Evolutionary conservation across 2,113 vertebrate genomes (phyloP).

Genomic region (Erythrocebus patas): DNA sequence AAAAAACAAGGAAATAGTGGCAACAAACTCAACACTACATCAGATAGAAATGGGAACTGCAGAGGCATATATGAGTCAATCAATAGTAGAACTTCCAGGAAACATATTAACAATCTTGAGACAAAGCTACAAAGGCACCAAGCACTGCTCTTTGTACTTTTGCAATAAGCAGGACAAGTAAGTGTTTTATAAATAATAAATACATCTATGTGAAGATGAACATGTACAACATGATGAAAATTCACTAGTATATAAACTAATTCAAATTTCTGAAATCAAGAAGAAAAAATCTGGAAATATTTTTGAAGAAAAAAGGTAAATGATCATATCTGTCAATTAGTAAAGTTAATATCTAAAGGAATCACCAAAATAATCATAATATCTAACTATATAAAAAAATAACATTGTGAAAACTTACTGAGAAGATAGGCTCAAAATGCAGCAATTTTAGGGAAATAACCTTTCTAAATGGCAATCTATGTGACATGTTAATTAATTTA

Average conservation of each 20-base stretch:
- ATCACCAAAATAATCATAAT: not conserved
- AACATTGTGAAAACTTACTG: not conserved
- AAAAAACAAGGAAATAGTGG: not conserved
- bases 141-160: not conserved
- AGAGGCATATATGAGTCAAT: not conserved
- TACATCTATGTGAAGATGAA: not conserved
- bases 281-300: not conserved
- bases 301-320: not conserved
- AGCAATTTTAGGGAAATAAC: not conserved
- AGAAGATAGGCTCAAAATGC: not conserved
- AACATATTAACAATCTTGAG: not conserved
- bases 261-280: not conserved
- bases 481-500: conserved; percentile 44
- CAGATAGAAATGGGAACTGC: not conserved
- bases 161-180: not conserved
- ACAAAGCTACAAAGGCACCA: not conserved
- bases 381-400: not conserved
- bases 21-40: not conserved
- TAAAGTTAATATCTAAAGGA: not conserved
- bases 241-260: not conserved
- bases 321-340: not conserved
- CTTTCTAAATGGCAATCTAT: not conserved
- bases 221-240: not conserved
- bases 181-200: not conserved
- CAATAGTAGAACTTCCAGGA: not conserved